Evolutionary conservation across 2,113 vertebrate genomes (phyloP).

Genomic region (Noctilio leporinus): DNA sequence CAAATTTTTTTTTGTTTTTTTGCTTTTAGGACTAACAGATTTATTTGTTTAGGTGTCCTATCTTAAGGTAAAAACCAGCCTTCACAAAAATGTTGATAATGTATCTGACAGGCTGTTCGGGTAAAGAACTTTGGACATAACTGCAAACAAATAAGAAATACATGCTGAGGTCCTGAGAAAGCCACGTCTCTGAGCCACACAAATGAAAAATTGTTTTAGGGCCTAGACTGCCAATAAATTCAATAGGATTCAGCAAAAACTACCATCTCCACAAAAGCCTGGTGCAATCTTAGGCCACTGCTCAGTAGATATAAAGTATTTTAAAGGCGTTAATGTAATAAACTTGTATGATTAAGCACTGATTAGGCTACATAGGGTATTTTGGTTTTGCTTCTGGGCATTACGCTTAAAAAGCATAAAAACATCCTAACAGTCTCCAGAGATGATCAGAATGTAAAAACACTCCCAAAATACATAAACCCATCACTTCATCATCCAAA

Average conservation of each 20-base stretch:
- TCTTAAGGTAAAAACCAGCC: slow-evolving; percentile 23
- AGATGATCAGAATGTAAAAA: not conserved
- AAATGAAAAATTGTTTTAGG: not conserved
- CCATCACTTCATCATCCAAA: not conserved
- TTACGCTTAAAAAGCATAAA: not conserved
- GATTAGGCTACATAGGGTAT: not conserved
- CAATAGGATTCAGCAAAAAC: not conserved
- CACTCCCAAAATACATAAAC: not conserved
- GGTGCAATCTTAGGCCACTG: not conserved
- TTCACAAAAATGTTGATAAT: not conserved
- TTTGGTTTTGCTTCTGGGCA: not conserved
- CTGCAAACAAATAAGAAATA: not conserved
- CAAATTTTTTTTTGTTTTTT: not conserved
- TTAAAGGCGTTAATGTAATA: not conserved
- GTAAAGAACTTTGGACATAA: not conserved
- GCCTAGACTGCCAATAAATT: not conserved
- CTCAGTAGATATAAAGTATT: not conserved
- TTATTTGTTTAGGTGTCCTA: slow-evolving; percentile 12
- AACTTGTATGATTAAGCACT: not conserved
- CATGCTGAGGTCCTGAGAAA: not conserved
- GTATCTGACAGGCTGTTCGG: not conserved
- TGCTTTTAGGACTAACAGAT: not conserved
- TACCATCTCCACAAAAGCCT: not conserved
- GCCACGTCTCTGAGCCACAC: not conserved
- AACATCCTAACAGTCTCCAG: not conserved